Evolutionary conservation across 2,888 invertebrate genomes (phyloP).

Genomic region (Dryobota labecula): DNA sequence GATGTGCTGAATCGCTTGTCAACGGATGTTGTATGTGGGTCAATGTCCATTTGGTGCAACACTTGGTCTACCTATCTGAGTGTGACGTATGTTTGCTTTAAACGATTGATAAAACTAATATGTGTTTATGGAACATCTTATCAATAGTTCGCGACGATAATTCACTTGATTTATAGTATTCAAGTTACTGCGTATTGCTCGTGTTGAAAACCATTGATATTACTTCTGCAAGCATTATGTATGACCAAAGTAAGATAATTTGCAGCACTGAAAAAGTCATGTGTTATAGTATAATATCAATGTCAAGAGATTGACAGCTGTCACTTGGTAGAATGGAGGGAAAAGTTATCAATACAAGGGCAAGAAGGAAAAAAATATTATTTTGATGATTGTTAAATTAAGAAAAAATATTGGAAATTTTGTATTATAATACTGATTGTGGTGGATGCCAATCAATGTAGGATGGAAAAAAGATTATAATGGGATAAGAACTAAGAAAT

Average conservation of each 20-base stretch:
- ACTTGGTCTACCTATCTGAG: conserved; percentile 58
- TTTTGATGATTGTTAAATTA: not conserved
- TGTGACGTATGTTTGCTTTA: conserved; percentile 50
- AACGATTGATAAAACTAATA: conserved; percentile 52
- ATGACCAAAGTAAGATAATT: not conserved
- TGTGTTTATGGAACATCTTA: conserved; percentile 59
- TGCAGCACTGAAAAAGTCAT: not conserved
- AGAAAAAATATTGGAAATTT: not conserved
- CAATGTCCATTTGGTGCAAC: conserved; percentile 80
- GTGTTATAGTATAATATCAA: not conserved
- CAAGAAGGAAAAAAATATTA: no score
- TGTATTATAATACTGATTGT: no score
- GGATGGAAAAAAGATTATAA: not conserved
- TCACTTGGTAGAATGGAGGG: not conserved
- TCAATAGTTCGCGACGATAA: conserved; percentile 38
- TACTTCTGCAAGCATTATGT: not conserved
- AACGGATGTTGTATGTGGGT: conserved; percentile 81
- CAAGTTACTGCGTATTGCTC: conserved; percentile 25
- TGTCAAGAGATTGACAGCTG: not conserved
- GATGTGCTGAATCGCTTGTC: conserved; percentile 81
- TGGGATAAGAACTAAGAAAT: not conserved
- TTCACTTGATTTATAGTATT: conserved; percentile 32
- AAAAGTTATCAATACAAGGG: not conserved
- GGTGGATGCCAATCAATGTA: not conserved
- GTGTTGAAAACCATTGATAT: conserved; percentile 5